A percentile compares a stretch with the other conserved stretches of the same genome.
These are phyloP conservation scores for Periphyllus acericola DNA, from an alignment of 2,888 invertebrate species.

Conservation along the genomic window DNA sequence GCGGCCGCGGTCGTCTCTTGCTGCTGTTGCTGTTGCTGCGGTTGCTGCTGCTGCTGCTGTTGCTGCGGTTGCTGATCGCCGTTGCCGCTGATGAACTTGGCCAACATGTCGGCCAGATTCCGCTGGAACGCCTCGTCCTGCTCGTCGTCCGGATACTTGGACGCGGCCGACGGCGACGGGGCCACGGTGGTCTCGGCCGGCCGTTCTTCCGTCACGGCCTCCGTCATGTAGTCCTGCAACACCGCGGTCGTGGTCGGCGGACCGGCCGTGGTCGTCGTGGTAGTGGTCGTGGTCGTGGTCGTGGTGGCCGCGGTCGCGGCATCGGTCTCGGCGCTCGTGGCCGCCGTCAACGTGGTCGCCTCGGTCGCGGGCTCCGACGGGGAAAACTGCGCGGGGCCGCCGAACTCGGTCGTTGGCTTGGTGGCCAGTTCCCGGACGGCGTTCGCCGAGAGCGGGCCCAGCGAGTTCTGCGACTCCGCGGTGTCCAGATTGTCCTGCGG, in stretches of 20 bases:
- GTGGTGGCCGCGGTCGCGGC: not conserved
- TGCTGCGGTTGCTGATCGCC: constrained; percentile 68
- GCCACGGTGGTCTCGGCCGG: constrained; percentile 12
- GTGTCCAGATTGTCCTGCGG: constrained; percentile 78
- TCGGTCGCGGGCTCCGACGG: constrained; percentile 35
- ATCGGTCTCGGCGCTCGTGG: not conserved
- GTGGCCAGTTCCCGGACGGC: constrained; percentile 62
- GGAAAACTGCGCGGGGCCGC: constrained; percentile 3
- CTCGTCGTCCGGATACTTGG: constrained; percentile 45
- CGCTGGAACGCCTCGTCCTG: constrained; percentile 58
- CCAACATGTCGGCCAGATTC: constrained; percentile 57
- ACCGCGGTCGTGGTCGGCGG: not conserved
- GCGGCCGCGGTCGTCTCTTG: constrained; percentile 51
- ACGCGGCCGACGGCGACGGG: not conserved
- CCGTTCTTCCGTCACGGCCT: constrained; percentile 22
- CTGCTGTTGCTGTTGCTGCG: not conserved
- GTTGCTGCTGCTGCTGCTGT: not conserved
- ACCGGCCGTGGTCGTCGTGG: not conserved
- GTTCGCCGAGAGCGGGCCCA: constrained; percentile 67
- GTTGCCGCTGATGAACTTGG: constrained; percentile 47
- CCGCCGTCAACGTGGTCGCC: not conserved
- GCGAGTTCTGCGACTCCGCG: constrained; percentile 80
- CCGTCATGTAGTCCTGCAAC: not conserved
- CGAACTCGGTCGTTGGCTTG: constrained; percentile 33
- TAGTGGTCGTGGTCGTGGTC: not conserved